Percentiles rank a stretch among this genome's conserved stretches.
Conservation (phyloP, 2,113 vertebrate genomes). For the Empidonax alnorum region DNA sequence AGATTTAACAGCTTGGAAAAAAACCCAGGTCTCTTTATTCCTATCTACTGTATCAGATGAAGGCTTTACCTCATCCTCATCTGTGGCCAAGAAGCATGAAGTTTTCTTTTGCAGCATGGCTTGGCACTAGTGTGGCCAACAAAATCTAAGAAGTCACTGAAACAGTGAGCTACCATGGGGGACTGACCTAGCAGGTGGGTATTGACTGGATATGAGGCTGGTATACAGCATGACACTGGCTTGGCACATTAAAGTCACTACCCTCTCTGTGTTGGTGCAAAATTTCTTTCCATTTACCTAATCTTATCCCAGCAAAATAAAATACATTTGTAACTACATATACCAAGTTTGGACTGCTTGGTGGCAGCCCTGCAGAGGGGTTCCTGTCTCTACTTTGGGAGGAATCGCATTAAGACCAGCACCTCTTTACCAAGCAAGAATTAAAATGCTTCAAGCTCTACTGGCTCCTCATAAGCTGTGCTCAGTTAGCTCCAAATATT, state of each 20-base stretch:
- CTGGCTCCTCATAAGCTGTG: not conserved
- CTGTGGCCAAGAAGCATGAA: not conserved
- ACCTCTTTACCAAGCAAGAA: not conserved
- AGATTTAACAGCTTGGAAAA: not conserved
- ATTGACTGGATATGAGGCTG: accelerated
- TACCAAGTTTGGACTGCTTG: not conserved
- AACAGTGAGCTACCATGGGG: accelerated
- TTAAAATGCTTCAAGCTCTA: not conserved
- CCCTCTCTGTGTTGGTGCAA: not conserved
- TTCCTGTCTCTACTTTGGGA: not conserved
- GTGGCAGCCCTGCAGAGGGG: not conserved
- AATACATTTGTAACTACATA: not conserved
- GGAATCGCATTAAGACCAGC: not conserved
- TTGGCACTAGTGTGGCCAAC: not conserved
- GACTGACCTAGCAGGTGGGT: not conserved
- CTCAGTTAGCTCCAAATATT: not conserved
- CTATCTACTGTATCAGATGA: not conserved
- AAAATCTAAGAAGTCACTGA: not conserved
- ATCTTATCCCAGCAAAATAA: not conserved
- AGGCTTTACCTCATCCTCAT: not conserved
- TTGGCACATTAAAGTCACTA: too few species aligned
- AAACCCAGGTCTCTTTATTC: not conserved
- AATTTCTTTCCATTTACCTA: not conserved
- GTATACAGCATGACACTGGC: not conserved
- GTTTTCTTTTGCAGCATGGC: not conserved